phyloP scores from a whole-genome alignment of 2,888 invertebrate species.

The Lycaena phlaeas region DNA sequence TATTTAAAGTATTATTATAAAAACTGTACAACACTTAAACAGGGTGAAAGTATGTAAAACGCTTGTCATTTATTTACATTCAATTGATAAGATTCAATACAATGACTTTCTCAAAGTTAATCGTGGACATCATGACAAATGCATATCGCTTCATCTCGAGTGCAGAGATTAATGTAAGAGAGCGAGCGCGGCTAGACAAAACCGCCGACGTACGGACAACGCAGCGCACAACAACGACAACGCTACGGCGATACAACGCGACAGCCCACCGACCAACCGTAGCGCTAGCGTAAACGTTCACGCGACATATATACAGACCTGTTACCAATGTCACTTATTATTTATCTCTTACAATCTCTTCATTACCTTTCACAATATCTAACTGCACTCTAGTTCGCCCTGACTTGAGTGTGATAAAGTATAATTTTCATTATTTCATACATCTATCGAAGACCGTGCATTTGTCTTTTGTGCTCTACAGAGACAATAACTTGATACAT shows the following conservation, averaged over 20 bases:
- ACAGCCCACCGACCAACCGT: slow-evolving; percentile 50
- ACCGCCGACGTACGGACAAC: slow-evolving; percentile 53
- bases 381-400: slow-evolving; percentile 13
- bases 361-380: slow-evolving; percentile 27
- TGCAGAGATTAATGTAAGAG: slow-evolving; percentile 60
- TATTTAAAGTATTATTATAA: not conserved
- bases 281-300: slow-evolving; percentile 44
- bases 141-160: slow-evolving; percentile 67
- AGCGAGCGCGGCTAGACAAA: slow-evolving; percentile 57
- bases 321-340: slow-evolving; percentile 65
- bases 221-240: no score
- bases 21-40: not conserved
- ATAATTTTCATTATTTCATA: slow-evolving; percentile 12
- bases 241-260: no score
- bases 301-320: slow-evolving; percentile 52
- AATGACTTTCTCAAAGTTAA: slow-evolving; percentile 58
- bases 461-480: slow-evolving; percentile 31
- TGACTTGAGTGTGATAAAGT: slow-evolving; percentile 28
- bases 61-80: slow-evolving; percentile 38
- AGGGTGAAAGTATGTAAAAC: not conserved
- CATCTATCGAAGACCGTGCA: not conserved
- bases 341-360: slow-evolving; percentile 53
- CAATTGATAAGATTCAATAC: slow-evolving; percentile 63
- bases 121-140: slow-evolving; percentile 68
- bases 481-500: slow-evolving; percentile 67